phyloP scores from a whole-genome alignment of 2,113 vertebrate genomes.

The Chionomys nivalis region DNA sequence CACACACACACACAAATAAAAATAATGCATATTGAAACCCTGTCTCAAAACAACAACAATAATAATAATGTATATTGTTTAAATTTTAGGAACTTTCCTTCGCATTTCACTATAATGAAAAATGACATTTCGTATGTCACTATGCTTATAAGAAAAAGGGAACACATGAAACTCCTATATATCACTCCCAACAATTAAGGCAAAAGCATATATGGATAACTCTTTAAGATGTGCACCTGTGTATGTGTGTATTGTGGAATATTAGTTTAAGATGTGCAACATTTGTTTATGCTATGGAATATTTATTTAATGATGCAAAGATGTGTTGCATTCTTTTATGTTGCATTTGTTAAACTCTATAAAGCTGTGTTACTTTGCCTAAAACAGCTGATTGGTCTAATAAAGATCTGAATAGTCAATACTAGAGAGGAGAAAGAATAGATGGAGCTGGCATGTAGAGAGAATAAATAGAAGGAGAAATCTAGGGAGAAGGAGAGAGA shows the following conservation, averaged over 20 bases:
- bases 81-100: background rate
- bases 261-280: background rate
- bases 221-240: background rate
- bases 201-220: background rate
- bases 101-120: background rate
- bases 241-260: background rate
- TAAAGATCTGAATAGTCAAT: background rate
- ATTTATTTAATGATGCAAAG: background rate
- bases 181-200: background rate
- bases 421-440: background rate
- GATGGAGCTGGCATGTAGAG: background rate
- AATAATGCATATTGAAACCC: background rate
- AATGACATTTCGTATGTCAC: background rate
- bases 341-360: background rate
- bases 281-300: background rate
- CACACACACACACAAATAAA: background rate
- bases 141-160: background rate
- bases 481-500: background rate
- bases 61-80: too few species aligned
- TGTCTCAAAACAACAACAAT: too few species aligned
- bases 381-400: background rate
- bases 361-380: background rate
- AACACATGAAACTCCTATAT: background rate
- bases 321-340: background rate
- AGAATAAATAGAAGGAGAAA: background rate